These are phyloP conservation scores for Carposina sasakii DNA, from an alignment of 1,140 invertebrate genomes.

Conservation along the genomic window DNA sequence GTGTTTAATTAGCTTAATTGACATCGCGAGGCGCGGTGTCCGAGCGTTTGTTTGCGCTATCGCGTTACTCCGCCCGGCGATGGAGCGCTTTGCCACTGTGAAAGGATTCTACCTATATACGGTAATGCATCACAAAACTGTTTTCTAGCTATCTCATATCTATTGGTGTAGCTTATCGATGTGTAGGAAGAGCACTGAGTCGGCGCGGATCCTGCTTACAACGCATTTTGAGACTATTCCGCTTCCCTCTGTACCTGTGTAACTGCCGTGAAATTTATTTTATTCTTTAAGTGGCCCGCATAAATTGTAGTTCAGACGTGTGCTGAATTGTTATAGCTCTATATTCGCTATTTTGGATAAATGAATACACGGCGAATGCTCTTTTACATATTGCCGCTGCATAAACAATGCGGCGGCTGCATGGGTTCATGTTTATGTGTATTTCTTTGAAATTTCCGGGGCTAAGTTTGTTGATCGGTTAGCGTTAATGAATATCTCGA, in stretches of 20 bases:
- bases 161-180: slow-evolving; percentile 22
- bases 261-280: slow-evolving; percentile 47
- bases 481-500: slow-evolving; percentile 60
- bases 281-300: slow-evolving; percentile 50
- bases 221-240: slow-evolving; percentile 33
- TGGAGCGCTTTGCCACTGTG: slow-evolving; percentile 22
- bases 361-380: too few species aligned
- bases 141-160: too few species aligned
- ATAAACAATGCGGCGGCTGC: too few species aligned
- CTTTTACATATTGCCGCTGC: too few species aligned
- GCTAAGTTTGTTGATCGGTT: slow-evolving; percentile 35
- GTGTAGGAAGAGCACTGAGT: slow-evolving; percentile 33
- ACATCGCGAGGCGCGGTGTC: slow-evolving; percentile 67
- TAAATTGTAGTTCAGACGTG: slow-evolving; percentile 50
- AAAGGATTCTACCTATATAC: too few species aligned
- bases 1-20: slow-evolving; percentile 72
- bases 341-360: too few species aligned
- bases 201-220: slow-evolving; percentile 33
- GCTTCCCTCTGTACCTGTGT: slow-evolving; percentile 36
- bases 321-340: slow-evolving; percentile 31
- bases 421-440: too few species aligned
- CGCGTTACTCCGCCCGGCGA: slow-evolving; percentile 45
- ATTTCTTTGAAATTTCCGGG: too few species aligned
- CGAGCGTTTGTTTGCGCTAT: slow-evolving; percentile 69
- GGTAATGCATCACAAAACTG: too few species aligned